A percentile compares a stretch with the other conserved stretches of the same genome.
Evolutionary conservation across 2,797 vertebrate species (phyloP).

Genomic region (Arctocebus calabarensis): DNA sequence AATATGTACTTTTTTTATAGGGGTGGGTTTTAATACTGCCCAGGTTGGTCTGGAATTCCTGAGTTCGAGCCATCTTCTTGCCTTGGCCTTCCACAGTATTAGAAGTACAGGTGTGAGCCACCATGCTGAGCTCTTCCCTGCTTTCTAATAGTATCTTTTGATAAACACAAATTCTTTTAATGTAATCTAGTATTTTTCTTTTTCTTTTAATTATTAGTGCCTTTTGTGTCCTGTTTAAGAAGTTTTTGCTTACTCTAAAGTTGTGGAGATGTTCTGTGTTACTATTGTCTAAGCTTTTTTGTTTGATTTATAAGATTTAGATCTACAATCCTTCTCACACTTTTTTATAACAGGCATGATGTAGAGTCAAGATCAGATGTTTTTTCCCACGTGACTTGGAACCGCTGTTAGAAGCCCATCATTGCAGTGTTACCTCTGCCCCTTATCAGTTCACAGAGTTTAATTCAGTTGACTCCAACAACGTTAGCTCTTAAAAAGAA

Average conservation of each 20-base stretch:
- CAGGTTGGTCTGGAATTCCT: not conserved
- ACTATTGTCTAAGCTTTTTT: not conserved
- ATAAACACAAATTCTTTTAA: not conserved
- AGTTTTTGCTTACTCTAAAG: not conserved
- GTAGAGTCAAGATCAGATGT: no score
- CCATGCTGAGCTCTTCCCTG: not conserved
- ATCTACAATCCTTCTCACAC: not conserved
- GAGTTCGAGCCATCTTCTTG: not conserved
- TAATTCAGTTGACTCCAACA: not conserved
- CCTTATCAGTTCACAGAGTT: not conserved
- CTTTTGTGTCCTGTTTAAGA: not conserved
- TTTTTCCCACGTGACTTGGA: not conserved
- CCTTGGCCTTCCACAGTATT: not conserved
- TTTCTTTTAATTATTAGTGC: not conserved
- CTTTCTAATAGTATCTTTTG: not conserved
- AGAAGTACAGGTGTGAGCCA: no score
- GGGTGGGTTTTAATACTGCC: not conserved
- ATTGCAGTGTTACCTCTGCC: not conserved
- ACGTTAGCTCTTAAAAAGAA: not conserved
- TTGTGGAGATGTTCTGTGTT: not conserved
- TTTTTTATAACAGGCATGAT: not conserved
- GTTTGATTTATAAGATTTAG: not conserved
- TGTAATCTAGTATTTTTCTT: not conserved
- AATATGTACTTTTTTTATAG: not conserved
- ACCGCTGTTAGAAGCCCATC: not conserved